phyloP scores from a whole-genome alignment of 2,888 invertebrate species.

The Platycheirus rosarum region DNA sequence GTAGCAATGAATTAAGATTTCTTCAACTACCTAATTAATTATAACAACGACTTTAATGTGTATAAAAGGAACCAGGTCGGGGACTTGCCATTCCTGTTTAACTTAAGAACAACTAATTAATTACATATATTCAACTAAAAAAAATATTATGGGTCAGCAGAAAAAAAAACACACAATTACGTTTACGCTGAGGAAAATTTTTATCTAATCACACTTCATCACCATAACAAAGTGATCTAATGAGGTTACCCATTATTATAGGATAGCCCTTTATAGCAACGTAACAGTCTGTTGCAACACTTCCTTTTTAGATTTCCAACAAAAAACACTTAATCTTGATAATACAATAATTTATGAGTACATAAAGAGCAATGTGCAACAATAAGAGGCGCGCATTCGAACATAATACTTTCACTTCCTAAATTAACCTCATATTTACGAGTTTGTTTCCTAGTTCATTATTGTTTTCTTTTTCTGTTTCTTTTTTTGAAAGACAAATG shows the following conservation, averaged over 20 bases:
- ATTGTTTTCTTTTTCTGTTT: background rate
- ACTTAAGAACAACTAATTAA: background rate
- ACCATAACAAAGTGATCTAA: constrained; percentile 2
- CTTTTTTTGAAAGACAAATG: background rate
- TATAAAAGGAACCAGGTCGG: background rate
- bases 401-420: constrained; percentile 32
- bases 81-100: background rate
- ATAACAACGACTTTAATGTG: background rate
- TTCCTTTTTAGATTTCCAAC: constrained; percentile 8
- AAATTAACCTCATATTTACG: background rate
- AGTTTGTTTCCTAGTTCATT: constrained; percentile 11
- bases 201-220: background rate
- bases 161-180: background rate
- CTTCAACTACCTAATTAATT: constrained; percentile 9
- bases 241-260: background rate
- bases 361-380: background rate
- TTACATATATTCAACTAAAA: background rate
- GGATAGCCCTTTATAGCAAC: background rate
- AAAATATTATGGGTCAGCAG: constrained; percentile 14
- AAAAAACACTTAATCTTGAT: constrained; percentile 13
- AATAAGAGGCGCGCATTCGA: background rate
- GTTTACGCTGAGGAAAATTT: background rate
- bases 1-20: background rate
- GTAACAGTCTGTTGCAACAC: background rate
- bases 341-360: constrained; percentile 3